phyloP scores from a whole-genome alignment of 2,113 vertebrate genomes.

The Cololabis saira region DNA sequence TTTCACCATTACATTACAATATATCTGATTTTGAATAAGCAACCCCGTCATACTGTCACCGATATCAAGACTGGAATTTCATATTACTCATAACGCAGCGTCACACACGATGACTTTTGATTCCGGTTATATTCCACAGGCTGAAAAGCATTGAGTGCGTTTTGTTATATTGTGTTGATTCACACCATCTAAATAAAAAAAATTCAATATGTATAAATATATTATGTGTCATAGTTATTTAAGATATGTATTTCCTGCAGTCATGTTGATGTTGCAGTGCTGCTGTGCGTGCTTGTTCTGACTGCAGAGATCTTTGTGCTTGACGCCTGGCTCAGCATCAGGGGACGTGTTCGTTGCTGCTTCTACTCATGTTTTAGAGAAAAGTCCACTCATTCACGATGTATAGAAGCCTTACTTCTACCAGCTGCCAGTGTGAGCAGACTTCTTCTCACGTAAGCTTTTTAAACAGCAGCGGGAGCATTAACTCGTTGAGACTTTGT shows the following conservation, averaged over 20 bases:
- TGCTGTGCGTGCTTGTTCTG: slow-evolving; percentile 5
- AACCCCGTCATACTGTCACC: background rate
- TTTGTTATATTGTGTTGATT: background rate
- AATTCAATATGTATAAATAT: background rate
- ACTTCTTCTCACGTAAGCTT: too few species aligned
- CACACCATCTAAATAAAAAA: background rate
- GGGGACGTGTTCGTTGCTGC: too few species aligned
- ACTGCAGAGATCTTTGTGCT: background rate
- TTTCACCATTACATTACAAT: slow-evolving; percentile 30
- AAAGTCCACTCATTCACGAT: too few species aligned
- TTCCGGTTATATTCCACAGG: slow-evolving; percentile 11
- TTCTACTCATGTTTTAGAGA: too few species aligned
- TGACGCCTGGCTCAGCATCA: background rate
- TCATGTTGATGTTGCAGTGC: background rate
- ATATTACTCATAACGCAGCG: slow-evolving; percentile 47
- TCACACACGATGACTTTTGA: slow-evolving; percentile 20
- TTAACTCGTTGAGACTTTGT: too few species aligned
- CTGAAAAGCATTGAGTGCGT: background rate
- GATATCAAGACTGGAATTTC: slow-evolving; percentile 57
- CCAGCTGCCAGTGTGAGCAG: too few species aligned
- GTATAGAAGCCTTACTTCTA: too few species aligned
- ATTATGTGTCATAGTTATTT: background rate
- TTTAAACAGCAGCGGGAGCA: too few species aligned
- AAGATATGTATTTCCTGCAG: background rate
- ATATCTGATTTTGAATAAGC: slow-evolving; percentile 27